These are phyloP conservation scores for Crossocerus cetratus DNA, from an alignment of 2,888 invertebrate species.

Conservation along the genomic window DNA sequence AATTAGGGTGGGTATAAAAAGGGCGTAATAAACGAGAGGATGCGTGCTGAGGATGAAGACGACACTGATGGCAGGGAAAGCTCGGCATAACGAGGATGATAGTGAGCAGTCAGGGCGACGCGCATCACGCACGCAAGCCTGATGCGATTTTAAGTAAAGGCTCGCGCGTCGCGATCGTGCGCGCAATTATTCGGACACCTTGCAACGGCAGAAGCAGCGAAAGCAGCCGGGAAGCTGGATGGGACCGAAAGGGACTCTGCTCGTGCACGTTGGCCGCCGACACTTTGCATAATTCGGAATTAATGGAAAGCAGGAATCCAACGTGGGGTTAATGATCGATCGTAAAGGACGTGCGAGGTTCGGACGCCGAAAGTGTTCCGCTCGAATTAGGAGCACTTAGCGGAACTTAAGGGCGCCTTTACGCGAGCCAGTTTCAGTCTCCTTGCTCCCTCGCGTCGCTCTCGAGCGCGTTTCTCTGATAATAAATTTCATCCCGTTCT, in stretches of 20 bases:
- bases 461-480: too few relatives aligned
- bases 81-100: slow-evolving; percentile 2
- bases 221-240: slow-evolving; percentile 71
- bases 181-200: slow-evolving; percentile 73
- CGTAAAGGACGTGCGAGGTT: slow-evolving; percentile 19
- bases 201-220: slow-evolving; percentile 44
- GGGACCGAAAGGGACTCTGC: slow-evolving; percentile 8
- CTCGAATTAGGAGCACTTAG: slow-evolving; percentile 47
- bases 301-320: background rate
- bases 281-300: background rate
- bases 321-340: slow-evolving; percentile 10
- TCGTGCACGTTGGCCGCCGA: background rate
- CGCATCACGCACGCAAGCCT: slow-evolving; percentile 53
- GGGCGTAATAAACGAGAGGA: slow-evolving; percentile 42
- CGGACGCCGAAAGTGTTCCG: slow-evolving; percentile 18
- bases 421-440: too few relatives aligned
- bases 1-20: slow-evolving; percentile 38
- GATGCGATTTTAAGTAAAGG: slow-evolving; percentile 74
- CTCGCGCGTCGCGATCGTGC: slow-evolving; percentile 56
- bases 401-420: slow-evolving; percentile 10
- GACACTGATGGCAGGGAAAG: slow-evolving; percentile 43
- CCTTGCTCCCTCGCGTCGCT: too few relatives aligned
- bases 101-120: slow-evolving; percentile 22
- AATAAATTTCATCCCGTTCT: too few relatives aligned
- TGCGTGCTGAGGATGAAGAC: slow-evolving; percentile 44